phyloP scores from a whole-genome alignment of 2,888 invertebrate species.

The Latheticus oryzae region DNA sequence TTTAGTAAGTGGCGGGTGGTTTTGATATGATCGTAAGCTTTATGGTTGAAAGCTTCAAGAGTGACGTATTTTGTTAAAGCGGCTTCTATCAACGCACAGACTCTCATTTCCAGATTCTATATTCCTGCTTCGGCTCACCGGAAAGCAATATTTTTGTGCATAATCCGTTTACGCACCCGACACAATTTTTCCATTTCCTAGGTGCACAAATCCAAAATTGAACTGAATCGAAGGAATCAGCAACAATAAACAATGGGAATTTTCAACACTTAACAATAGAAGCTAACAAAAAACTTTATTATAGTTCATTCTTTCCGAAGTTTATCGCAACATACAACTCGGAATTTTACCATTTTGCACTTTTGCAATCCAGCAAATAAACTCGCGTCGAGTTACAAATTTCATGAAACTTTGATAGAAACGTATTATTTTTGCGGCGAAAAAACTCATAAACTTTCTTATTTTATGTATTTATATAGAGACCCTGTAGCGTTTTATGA shows the following conservation, averaged over 20 bases:
- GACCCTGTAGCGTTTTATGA: slow-evolving; percentile 40
- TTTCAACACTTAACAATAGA: too few species aligned
- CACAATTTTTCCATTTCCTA: slow-evolving; percentile 43
- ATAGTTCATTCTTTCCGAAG: too few species aligned
- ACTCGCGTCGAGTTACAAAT: slow-evolving; percentile 21
- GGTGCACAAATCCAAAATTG: slow-evolving; percentile 15
- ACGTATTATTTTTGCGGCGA: slow-evolving; percentile 30
- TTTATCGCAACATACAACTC: too few species aligned
- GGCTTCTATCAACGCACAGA: slow-evolving; percentile 40
- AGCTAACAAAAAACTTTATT: too few species aligned
- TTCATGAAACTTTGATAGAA: slow-evolving; percentile 33
- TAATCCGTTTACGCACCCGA: slow-evolving; percentile 42
- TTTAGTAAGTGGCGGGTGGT: slow-evolving; percentile 40
- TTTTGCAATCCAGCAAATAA: too few species aligned
- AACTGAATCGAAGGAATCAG: neutral
- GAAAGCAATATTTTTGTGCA: slow-evolving; percentile 41
- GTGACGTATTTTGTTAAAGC: slow-evolving; percentile 37
- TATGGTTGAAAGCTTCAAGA: slow-evolving; percentile 29
- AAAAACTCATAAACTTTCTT: slow-evolving; percentile 36
- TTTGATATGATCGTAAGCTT: slow-evolving; percentile 41
- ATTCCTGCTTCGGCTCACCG: slow-evolving; percentile 27
- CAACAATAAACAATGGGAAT: too few species aligned
- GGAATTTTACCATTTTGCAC: too few species aligned
- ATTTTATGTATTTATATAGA: slow-evolving; percentile 42
- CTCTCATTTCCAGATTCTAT: slow-evolving; percentile 38